Conservation (phyloP, 2,888 invertebrate species). For the Drosophila monieri region DNA sequence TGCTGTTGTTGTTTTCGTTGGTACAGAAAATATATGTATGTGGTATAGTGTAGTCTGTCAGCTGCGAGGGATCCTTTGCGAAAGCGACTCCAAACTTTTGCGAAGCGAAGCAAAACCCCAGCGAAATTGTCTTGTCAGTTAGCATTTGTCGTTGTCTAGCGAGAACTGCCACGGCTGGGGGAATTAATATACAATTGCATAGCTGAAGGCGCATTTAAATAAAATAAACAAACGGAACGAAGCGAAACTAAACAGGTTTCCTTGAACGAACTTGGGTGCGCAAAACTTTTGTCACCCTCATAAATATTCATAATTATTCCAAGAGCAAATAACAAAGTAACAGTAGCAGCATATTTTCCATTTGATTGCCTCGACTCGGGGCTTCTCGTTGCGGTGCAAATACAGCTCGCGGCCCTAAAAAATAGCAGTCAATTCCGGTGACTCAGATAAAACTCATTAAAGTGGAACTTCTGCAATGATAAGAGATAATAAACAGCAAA, state of each 20-base stretch:
- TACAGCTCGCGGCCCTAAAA: slow-evolving; percentile 59
- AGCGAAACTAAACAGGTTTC: slow-evolving; percentile 38
- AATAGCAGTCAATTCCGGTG: slow-evolving; percentile 72
- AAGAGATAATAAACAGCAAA: slow-evolving; percentile 39
- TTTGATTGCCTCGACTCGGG: slow-evolving; percentile 63
- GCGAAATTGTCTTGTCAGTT: slow-evolving; percentile 79
- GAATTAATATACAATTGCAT: slow-evolving; percentile 79
- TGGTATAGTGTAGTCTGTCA: slow-evolving; percentile 46
- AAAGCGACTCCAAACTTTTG: slow-evolving; percentile 25
- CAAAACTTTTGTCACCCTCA: slow-evolving; percentile 74
- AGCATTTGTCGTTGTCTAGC: slow-evolving; percentile 74
- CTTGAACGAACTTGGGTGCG: slow-evolving; percentile 1
- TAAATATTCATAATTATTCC: slow-evolving; percentile 75
- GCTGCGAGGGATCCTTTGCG: slow-evolving; percentile 58
- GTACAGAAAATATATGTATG: neutral
- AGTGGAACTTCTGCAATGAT: slow-evolving; percentile 65
- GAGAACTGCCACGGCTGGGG: slow-evolving; percentile 32
- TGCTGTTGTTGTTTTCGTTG: slow-evolving; percentile 50
- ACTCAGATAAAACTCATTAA: slow-evolving; percentile 77
- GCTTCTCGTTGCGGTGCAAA: slow-evolving; percentile 15
- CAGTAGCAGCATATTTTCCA: slow-evolving; percentile 71
- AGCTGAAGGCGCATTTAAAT: slow-evolving; percentile 77
- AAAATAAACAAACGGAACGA: slow-evolving; percentile 59
- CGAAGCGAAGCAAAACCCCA: slow-evolving; percentile 38
- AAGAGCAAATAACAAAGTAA: slow-evolving; percentile 35